These are phyloP conservation scores for Apodemia hepburni DNA, from an alignment of 2,888 invertebrate genomes.

Conservation along the genomic window DNA sequence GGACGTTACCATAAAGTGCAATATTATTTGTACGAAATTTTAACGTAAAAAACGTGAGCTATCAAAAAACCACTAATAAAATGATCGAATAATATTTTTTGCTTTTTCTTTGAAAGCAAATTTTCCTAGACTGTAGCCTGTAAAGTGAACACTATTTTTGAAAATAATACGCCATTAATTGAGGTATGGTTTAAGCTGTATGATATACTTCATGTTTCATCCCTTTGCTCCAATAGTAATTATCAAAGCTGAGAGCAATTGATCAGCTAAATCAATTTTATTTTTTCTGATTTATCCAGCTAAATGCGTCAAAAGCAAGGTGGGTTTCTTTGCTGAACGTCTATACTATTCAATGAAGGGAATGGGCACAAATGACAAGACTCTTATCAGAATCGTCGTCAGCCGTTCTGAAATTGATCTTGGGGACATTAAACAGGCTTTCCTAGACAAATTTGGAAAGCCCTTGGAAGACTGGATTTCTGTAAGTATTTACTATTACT, in stretches of 20 bases:
- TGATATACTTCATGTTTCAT: too few relatives aligned
- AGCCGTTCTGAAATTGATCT: slow-evolving; percentile 95
- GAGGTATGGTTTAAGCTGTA: too few relatives aligned
- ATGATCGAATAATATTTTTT: too few relatives aligned
- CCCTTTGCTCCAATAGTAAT: too few relatives aligned
- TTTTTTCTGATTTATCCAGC: slow-evolving; percentile 75
- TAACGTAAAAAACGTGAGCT: too few relatives aligned
- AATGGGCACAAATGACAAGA: slow-evolving; percentile 93
- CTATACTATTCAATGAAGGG: slow-evolving; percentile 95
- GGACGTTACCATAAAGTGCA: too few relatives aligned
- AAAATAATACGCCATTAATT: too few relatives aligned
- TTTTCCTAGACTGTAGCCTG: too few relatives aligned
- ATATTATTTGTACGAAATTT: too few relatives aligned
- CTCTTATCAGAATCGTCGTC: slow-evolving; percentile 94
- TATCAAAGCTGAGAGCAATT: not conserved
- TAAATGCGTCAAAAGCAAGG: slow-evolving; percentile 93
- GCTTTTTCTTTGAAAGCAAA: too few relatives aligned
- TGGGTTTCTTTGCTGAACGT: slow-evolving; percentile 95
- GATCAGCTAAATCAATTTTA: slow-evolving; percentile 19
- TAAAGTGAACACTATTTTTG: too few relatives aligned
- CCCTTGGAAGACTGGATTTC: slow-evolving; percentile 91
- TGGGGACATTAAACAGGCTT: slow-evolving; percentile 95
- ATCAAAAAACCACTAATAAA: too few relatives aligned
- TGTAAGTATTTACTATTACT: slow-evolving; percentile 75
- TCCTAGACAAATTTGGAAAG: slow-evolving; percentile 90